Percentiles rank a stretch among this genome's conserved stretches.
phyloP scores from a whole-genome alignment of 2,888 invertebrate species.

The Ormyrus labotus region DNA sequence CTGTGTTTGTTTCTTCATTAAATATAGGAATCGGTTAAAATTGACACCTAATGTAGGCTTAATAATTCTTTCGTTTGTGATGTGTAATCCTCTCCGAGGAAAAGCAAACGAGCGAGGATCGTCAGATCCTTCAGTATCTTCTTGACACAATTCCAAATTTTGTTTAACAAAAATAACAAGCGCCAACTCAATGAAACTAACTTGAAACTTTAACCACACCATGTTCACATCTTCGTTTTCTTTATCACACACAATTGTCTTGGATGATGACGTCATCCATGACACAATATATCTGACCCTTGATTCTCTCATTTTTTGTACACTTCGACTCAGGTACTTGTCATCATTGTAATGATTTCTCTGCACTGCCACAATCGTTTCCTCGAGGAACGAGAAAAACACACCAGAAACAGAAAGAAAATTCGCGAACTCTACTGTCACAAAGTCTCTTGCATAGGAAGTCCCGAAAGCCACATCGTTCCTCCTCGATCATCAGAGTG shows the following conservation, averaged over 20 bases:
- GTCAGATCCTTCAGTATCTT: neutral
- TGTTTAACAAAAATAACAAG: neutral
- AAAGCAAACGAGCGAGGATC: neutral
- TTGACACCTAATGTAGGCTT: constrained; percentile 57
- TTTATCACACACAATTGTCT: constrained; percentile 6
- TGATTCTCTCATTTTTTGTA: constrained; percentile 17
- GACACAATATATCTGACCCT: constrained; percentile 4
- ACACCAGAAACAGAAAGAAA: constrained; percentile 8
- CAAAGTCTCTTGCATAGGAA: neutral
- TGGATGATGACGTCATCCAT: no score
- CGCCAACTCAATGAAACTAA: neutral
- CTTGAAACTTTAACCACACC: constrained; percentile 7
- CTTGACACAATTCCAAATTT: constrained; percentile 25
- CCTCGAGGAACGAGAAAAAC: neutral
- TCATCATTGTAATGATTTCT: neutral
- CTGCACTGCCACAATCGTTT: neutral
- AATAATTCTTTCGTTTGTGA: constrained; percentile 13
- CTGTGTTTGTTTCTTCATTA: constrained; percentile 1
- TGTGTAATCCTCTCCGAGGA: constrained; percentile 1
- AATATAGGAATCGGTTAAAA: constrained; percentile 44
- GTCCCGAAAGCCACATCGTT: neutral
- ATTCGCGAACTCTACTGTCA: neutral
- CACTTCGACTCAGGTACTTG: constrained; percentile 50
- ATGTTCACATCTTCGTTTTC: neutral
- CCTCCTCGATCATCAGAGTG: constrained; percentile 58